Evolutionary conservation across 2,888 invertebrate genomes (phyloP), one percentile per base, ranked within the genome.

Genomic region (Charanyca ferruginea): DNA sequence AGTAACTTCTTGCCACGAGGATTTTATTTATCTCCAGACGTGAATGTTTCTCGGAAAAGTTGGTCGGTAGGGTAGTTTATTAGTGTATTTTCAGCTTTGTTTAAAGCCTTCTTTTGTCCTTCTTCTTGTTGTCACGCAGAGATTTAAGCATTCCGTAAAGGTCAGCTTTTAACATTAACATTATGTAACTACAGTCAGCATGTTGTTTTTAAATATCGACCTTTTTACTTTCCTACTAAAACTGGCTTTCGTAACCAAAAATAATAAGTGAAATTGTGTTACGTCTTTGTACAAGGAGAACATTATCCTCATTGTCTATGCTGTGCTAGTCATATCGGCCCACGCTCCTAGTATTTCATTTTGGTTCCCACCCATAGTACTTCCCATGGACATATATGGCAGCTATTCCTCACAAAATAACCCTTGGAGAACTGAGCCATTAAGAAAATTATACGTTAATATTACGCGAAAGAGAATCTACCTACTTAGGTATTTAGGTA

Each of bases 341-440:
- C 61, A 77, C 78, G 54, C 58, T 69, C 7, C 45, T 51, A 38
- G 63, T 71, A 51, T 71, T 71, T 71, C 42, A 61, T 71, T 71
- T 65, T 42, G 53, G 53, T 23, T 53, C 13, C 35, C 18, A 25
- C 22, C 32, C 38, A 58, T 55, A 48, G 49, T 25, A 55, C 60
- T 59, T 57, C 22, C 48, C 52, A 48, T 62, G 62, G 25, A 51
- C 48, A 62, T 52, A 62, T 48, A 59, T 63, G 28, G 22, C 16
- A 20, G 76, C 42, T 32, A 66, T 72, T 57, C 41, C 41, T 55
- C 55, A 55, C 38, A 42, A 25, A 18, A 16, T 41, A 55, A 41
- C 51, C 58, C 38, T 44, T 47, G 23, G 22, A 28, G 28, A 49
- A 55, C 44, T 3, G 18, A 57, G 35, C 22, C 28, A 49, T 28